Conservation (phyloP, 1,140 invertebrate species). For the Myzus persicae region DNA sequence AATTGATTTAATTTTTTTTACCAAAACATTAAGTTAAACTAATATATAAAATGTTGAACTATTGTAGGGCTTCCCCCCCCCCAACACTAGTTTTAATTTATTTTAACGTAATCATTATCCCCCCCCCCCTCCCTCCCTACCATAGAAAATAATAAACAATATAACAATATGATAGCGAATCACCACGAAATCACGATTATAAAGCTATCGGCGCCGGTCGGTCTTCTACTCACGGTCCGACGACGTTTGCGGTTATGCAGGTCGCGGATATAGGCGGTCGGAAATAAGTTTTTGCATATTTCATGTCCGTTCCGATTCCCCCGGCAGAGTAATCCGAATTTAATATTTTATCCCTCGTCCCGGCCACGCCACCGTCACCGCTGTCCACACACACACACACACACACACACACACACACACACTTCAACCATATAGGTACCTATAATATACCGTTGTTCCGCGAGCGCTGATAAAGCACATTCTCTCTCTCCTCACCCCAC, state of each 20-base stretch:
- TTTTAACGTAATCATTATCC: no score
- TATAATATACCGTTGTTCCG: neutral
- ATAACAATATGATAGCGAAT: neutral
- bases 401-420: neutral
- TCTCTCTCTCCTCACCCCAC: neutral
- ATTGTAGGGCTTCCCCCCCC: no score
- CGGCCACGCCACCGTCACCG: neutral
- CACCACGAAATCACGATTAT: neutral
- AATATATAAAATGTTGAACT: no score
- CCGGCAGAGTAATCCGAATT: neutral
- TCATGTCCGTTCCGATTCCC: neutral
- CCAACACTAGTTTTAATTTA: no score
- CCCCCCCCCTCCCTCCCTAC: no score
- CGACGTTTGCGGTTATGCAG: neutral
- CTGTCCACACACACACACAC: neutral
- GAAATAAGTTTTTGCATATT: constrained; percentile 27
- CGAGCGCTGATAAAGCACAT: neutral
- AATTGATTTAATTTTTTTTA: no score
- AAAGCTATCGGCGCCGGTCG: neutral
- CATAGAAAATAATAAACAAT: neutral
- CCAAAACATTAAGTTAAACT: no score
- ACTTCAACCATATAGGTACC: neutral
- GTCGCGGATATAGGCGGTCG: neutral
- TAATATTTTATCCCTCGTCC: constrained; percentile 9
- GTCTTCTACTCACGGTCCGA: neutral